A percentile compares a stretch with the other conserved stretches of the same genome.
phyloP scores from a whole-genome alignment of 2,888 invertebrate species.

The Oxycera nigricornis region DNA sequence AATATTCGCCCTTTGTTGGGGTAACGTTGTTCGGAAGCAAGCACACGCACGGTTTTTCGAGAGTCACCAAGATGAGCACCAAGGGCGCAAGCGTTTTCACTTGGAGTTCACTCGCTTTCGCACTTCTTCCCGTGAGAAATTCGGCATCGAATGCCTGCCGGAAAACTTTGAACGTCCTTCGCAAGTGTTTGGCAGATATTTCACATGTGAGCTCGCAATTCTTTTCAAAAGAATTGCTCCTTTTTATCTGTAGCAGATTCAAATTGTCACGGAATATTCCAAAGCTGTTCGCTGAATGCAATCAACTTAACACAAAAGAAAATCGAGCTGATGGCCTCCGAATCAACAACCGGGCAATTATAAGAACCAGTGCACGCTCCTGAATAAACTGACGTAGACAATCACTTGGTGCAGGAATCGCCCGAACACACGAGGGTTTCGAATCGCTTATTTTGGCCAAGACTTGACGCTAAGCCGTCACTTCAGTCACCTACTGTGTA shows the following conservation, averaged over 20 bases:
- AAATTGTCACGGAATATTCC: too few relatives aligned
- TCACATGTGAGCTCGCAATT: too few relatives aligned
- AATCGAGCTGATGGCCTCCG: neutral
- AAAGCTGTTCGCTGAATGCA: neutral
- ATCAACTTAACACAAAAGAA: neutral
- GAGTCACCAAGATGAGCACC: neutral
- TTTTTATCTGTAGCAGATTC: too few relatives aligned
- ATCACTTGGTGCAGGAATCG: neutral
- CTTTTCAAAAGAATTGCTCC: too few relatives aligned
- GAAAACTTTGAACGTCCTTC: neutral
- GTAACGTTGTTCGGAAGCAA: neutral
- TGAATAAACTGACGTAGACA: neutral
- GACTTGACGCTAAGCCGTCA: conserved; percentile 31
- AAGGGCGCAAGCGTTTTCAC: neutral
- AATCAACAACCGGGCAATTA: neutral
- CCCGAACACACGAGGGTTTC: neutral
- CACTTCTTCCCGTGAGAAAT: neutral
- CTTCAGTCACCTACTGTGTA: conserved; percentile 27
- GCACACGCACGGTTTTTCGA: conserved; percentile 1
- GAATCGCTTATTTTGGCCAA: too few relatives aligned
- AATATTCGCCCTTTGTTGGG: neutral
- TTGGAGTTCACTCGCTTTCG: neutral
- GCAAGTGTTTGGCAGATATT: too few relatives aligned
- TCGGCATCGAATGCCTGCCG: neutral
- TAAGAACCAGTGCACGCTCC: neutral